Evolutionary conservation across 2,888 invertebrate genomes (phyloP).

Genomic region (Caenorhabditis sp.): DNA sequence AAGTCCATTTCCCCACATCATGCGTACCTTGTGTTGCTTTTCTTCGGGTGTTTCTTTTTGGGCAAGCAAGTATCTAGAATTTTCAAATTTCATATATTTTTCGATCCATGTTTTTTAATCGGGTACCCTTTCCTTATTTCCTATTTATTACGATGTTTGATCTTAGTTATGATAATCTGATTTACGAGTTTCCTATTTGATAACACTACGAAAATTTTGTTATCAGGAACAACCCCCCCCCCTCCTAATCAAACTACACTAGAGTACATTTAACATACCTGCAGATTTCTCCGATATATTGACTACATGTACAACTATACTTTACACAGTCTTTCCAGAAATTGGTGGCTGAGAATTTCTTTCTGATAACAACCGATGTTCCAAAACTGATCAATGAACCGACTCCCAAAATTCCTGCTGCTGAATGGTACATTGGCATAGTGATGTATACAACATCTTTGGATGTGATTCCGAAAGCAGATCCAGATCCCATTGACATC

Average conservation of each 20-base stretch:
- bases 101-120: no score
- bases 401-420: constrained; percentile 80
- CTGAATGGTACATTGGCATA: constrained; percentile 93
- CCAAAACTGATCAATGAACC: constrained; percentile 73
- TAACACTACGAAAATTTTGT: neutral
- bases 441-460: constrained; percentile 87
- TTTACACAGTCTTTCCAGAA: constrained; percentile 79
- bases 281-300: constrained; percentile 76
- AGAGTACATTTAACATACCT: constrained; percentile 57
- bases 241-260: neutral
- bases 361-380: constrained; percentile 83
- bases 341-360: constrained; percentile 90
- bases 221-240: neutral
- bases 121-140: neutral
- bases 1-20: constrained; percentile 91
- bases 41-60: constrained; percentile 73
- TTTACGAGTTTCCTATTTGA: no score
- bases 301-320: constrained; percentile 62
- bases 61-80: constrained; percentile 73
- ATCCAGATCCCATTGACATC: constrained; percentile 57
- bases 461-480: constrained; percentile 55
- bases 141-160: neutral
- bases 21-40: constrained; percentile 74
- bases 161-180: no score
- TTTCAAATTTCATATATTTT: no score